A percentile compares a stretch with the other conserved stretches of the same genome.
Conservation (phyloP, 2,888 invertebrate species). For the Eilema depressum region DNA sequence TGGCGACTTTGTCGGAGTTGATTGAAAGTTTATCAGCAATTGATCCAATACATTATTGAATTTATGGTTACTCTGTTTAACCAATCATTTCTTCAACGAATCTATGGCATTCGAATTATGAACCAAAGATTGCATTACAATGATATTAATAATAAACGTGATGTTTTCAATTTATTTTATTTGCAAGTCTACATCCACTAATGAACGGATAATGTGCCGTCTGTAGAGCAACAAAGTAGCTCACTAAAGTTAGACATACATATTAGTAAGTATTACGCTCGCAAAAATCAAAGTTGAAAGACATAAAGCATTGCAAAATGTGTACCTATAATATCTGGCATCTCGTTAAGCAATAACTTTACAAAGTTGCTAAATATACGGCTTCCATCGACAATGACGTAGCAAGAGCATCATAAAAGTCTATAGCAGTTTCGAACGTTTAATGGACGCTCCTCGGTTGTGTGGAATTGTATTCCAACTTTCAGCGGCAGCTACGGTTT, state of each 20-base stretch:
- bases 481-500: slow-evolving; percentile 48
- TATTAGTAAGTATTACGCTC: slow-evolving; percentile 5
- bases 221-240: background rate
- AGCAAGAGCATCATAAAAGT: slow-evolving; percentile 66
- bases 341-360: slow-evolving; percentile 56
- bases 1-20: too few relatives aligned
- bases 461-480: slow-evolving; percentile 57
- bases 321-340: slow-evolving; percentile 36
- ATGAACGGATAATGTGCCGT: background rate
- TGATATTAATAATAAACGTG: background rate
- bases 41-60: too few relatives aligned
- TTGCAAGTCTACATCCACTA: too few relatives aligned
- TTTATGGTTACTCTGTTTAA: too few relatives aligned
- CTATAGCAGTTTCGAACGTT: slow-evolving; percentile 61
- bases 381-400: slow-evolving; percentile 57
- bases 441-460: slow-evolving; percentile 59
- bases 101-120: too few relatives aligned
- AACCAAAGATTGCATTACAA: background rate
- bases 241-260: background rate
- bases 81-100: too few relatives aligned
- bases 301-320: slow-evolving; percentile 37
- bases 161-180: background rate
- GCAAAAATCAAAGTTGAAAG: slow-evolving; percentile 19
- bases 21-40: too few relatives aligned
- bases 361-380: slow-evolving; percentile 67